Conservation (phyloP, 2,797 vertebrate genomes). For the Amphiprion clarkii region DNA sequence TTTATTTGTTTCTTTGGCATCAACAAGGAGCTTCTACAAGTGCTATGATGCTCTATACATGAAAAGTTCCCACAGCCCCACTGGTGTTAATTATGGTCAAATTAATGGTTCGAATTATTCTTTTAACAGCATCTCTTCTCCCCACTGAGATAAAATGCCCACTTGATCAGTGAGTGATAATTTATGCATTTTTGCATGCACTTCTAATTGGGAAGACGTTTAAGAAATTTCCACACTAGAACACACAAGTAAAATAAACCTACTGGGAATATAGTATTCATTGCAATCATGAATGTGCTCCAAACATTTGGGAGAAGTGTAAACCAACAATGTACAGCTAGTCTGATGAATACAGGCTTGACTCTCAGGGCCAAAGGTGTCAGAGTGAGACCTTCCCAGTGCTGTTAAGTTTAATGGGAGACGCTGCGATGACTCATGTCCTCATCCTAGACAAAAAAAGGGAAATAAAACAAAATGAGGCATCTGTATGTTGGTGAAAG, state of each 20-base stretch:
- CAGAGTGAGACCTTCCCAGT: constrained; percentile 6
- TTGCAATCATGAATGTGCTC: not conserved
- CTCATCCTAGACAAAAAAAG: not conserved
- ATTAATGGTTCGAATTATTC: constrained; percentile 2
- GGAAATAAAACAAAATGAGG: not conserved
- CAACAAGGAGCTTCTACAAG: not conserved
- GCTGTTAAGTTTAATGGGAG: constrained; percentile 22
- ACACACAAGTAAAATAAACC: not conserved
- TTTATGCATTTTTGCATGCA: not conserved
- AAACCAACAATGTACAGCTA: not conserved
- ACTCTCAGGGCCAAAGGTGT: constrained; percentile 1
- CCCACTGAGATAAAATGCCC: not conserved
- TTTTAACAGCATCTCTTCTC: constrained; percentile 7
- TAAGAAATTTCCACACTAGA: not conserved
- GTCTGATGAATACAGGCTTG: not conserved
- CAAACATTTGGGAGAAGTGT: not conserved
- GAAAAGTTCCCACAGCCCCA: constrained; percentile 1
- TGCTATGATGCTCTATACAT: not conserved
- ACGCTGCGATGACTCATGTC: constrained; percentile 15
- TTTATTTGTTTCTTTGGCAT: not conserved
- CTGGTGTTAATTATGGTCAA: constrained; percentile 8
- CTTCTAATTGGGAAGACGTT: constrained; percentile 6
- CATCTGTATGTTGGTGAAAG: not conserved
- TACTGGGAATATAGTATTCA: not conserved
- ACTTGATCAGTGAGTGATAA: constrained; percentile 25